Evolutionary conservation across 2,113 vertebrate genomes (phyloP), one percentile per base, ranked within the genome.

Genomic region (Dicrurus megarhynchus): DNA sequence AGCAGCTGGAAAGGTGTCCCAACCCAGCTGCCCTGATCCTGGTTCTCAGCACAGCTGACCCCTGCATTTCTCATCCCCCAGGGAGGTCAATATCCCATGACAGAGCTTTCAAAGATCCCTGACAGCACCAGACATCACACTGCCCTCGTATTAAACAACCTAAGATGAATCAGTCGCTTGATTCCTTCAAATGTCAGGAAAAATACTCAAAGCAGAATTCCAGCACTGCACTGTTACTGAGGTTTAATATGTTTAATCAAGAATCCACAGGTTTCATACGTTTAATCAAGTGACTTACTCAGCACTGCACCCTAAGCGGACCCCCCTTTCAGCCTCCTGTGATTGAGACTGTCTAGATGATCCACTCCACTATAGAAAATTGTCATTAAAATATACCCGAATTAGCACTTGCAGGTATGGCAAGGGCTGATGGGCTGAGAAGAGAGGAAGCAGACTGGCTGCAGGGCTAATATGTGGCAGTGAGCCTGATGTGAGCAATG

Each of bases 401-500:
- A 87, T 59, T 12, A 84, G 64, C 15, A 11, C 44, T 60, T 42
- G 56, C 60, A 89, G 23, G 53, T 16, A 47, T 3, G 22, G 70
- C 61, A 75, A 24, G 30, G 55, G 46, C 69, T 64, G 32, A 12
- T 35, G 61, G 52, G n/a, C 37, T 35, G 52, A 16, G 56, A 69
- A 44, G 30, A 55, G 49, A 42, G 47, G 35, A 42, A 42, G n/a
- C 15, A 39, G 30, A 42, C 13, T 9, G 32, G 10, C 76, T 77
- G 59, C 49, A 22, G 3, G 16, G 73, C 46, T 4, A 1, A 28
- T 11, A 12, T 0, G 15, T 0, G 0, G 53, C 56, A 79, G 20
- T 1, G 22, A 84, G 37, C 61, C 52, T 27, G 49, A 32, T 0
- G 0, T 2, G 50, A 52, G 49, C 42, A 42, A 2, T 2, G 26